Conservation (phyloP, 2,888 invertebrate species). For the Synergus umbraculus region DNA sequence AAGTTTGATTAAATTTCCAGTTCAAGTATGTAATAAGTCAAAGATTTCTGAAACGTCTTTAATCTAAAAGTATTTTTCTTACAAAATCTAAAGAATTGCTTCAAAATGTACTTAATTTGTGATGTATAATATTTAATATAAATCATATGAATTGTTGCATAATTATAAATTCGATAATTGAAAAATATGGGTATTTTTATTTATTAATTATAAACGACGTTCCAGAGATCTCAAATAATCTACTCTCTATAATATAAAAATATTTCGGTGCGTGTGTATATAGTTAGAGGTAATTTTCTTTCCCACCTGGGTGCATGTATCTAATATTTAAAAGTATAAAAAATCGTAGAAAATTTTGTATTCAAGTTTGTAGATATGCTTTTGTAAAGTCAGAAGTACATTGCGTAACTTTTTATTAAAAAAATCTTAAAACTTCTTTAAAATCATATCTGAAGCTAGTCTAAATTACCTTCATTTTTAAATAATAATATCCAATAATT, state of each 20-base stretch:
- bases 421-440: neutral
- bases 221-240: neutral
- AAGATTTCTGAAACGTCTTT: slow-evolving; percentile 4
- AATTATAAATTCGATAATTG: neutral
- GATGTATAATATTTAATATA: neutral
- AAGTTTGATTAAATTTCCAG: neutral
- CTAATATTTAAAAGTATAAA: slow-evolving; percentile 14
- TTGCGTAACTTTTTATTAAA: neutral
- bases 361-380: slow-evolving; percentile 16
- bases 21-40: neutral
- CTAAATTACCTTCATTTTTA: neutral
- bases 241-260: neutral
- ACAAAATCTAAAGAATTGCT: neutral
- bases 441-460: neutral
- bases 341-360: slow-evolving; percentile 1
- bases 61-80: neutral
- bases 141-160: neutral
- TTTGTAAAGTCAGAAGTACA: neutral
- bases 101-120: neutral
- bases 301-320: neutral
- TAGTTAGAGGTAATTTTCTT: neutral
- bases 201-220: neutral
- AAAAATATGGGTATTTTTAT: neutral
- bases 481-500: neutral
- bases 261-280: slow-evolving; percentile 1